Base-by-base conservation (phyloP, 2,113 vertebrate species). In the Trachemys scripta region DNA sequence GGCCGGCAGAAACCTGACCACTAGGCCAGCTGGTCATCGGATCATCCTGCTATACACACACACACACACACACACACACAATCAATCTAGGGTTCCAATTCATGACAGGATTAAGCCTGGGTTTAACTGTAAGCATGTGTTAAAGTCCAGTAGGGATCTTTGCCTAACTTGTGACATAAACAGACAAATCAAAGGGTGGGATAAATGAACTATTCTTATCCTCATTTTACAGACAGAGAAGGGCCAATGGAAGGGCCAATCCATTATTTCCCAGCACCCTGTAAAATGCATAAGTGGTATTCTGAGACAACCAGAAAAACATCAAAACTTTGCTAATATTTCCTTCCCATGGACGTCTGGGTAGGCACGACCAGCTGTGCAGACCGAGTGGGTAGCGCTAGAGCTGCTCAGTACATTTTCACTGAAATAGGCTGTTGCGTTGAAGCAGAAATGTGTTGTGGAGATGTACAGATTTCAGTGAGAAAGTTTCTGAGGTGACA, bases 21-120 rank as follows among this genome's bases (percentile, higher is more conserved):
- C 27, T 31, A 31, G 59, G 12, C 29, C 13, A 31, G 29, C 59
- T 31, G 59, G 29, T 62, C 16, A 65, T 35, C 7, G 13, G 62
- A 35, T 31, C 62, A 62, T 62, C 29, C 59, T 31, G 59, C 25
- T 29, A 57, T 24, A 35, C 35, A 72, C 6, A 19, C 62, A n/a
- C 54, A 56, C 56, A n/a, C n/a, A n/a, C n/a, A n/a, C n/a, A n/a
- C n/a, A 57, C 56, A 35, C 35, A 72, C 6, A 19, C 62, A n/a
- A 19, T 45, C 45, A 42, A 6, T 76, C 38, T 76, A 76, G 89
- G 45, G 35, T 45, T 89, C 54, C 16, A 42, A 59, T 3, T 42
- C 47, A 5, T 0, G 27, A 45, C 8, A 57, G 54, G 51, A 35
- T 59, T 49, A 2, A 1, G 83, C 50, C 72, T 3, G 1, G 1